Conservation (phyloP, 2,113 vertebrate species). For the Rhinopomastus cyanomelas region DNA sequence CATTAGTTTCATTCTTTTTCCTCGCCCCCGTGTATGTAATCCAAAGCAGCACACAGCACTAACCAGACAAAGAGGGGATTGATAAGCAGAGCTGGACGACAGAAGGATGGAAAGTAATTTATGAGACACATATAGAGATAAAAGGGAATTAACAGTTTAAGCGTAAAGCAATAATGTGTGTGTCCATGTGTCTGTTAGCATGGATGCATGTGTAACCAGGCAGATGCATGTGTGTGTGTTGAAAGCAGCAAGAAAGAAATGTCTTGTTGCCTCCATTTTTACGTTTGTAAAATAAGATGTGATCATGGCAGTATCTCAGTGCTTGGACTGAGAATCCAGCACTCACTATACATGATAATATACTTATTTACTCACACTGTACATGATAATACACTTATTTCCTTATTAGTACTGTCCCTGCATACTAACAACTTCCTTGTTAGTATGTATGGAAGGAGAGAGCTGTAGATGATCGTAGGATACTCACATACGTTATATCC, state of each 20-base stretch:
- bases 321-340: background rate
- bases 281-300: background rate
- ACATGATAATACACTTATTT: background rate
- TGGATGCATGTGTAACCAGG: rapidly evolving
- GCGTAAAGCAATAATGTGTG: background rate
- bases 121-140: background rate
- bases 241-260: background rate
- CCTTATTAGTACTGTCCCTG: too few relatives aligned
- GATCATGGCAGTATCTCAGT: background rate
- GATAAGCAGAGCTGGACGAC: background rate
- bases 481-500: too few relatives aligned
- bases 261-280: background rate
- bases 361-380: background rate
- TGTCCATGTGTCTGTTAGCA: background rate
- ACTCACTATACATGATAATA: background rate
- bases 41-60: background rate
- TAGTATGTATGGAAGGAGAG: too few relatives aligned
- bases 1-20: background rate
- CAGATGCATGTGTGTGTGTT: background rate
- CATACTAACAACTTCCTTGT: too few relatives aligned
- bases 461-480: too few relatives aligned
- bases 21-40: rapidly evolving
- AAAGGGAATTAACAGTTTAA: background rate
- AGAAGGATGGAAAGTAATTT: background rate
- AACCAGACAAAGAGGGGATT: background rate